Conservation (phyloP, 2,888 invertebrate genomes). For the Hypercompe scribonia region DNA sequence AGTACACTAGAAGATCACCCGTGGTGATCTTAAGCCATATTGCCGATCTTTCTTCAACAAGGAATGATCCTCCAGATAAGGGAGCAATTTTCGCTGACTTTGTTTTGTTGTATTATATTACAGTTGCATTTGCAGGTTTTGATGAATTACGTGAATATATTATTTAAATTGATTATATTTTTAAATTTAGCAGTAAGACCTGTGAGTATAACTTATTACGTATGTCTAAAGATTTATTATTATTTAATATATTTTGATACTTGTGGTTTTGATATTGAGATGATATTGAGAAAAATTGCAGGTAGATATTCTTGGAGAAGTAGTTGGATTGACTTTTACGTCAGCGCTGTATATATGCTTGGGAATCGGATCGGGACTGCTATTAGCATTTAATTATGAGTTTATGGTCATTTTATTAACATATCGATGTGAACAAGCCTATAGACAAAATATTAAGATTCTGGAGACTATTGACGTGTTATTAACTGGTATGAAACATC, state of each 20-base stretch:
- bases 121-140: slow-evolving; percentile 22
- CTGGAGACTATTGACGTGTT: slow-evolving; percentile 6
- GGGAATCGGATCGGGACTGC: not conserved
- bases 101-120: not conserved
- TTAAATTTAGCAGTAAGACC: slow-evolving; percentile 33
- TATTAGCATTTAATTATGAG: not conserved
- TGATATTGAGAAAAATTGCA: not conserved
- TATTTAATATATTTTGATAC: too few relatives aligned
- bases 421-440: slow-evolving; percentile 8
- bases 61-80: too few relatives aligned
- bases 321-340: not conserved
- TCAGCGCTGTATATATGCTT: not conserved
- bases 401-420: not conserved
- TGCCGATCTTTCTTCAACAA: too few relatives aligned
- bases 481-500: slow-evolving; percentile 2
- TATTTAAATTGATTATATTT: slow-evolving; percentile 30
- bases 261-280: not conserved
- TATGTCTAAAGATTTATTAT: not conserved
- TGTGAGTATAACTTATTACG: not conserved
- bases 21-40: too few relatives aligned
- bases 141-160: slow-evolving; percentile 19
- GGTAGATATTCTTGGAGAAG: not conserved
- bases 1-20: too few relatives aligned
- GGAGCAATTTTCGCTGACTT: too few relatives aligned
- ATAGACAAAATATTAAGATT: not conserved